A percentile compares a stretch with the other conserved stretches of the same genome.
phyloP scores from a whole-genome alignment of 1,140 invertebrate species.

The Holotrichia oblita region DNA sequence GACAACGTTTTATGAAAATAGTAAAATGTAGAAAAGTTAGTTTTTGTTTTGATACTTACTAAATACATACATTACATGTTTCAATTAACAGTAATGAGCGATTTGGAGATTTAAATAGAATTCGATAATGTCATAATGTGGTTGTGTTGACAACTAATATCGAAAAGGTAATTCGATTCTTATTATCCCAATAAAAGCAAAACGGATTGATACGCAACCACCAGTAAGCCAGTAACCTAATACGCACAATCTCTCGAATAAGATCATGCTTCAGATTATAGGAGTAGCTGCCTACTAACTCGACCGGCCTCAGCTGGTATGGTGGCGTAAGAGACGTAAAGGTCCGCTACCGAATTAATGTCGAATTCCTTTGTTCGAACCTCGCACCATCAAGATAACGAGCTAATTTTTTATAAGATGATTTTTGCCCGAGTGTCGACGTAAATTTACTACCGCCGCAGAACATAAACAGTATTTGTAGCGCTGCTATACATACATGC shows the following conservation, averaged over 20 bases:
- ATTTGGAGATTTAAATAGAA: no score
- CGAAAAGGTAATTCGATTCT: not conserved
- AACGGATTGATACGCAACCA: not conserved
- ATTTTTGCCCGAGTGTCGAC: not conserved
- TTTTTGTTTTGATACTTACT: no score
- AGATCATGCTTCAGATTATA: not conserved
- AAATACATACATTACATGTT: no score
- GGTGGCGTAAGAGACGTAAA: not conserved
- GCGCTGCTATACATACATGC: no score
- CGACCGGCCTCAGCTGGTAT: not conserved
- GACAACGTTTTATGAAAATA: no score
- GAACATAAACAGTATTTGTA: not conserved
- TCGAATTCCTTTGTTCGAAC: slow-evolving; percentile 5
- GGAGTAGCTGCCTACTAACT: not conserved
- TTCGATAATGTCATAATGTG: no score
- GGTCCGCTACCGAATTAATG: not conserved
- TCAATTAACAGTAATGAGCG: no score
- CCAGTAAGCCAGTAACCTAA: not conserved
- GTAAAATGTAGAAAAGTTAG: no score
- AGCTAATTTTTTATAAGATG: not conserved
- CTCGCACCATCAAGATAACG: not conserved
- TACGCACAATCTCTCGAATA: not conserved
- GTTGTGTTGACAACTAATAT: slow-evolving; percentile 1
- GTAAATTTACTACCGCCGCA: not conserved
- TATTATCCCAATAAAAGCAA: not conserved